A percentile compares a stretch with the other conserved stretches of the same genome.
Evolutionary conservation across 1,140 invertebrate genomes (phyloP).

Genomic region (Diabrotica undecimpunctata): DNA sequence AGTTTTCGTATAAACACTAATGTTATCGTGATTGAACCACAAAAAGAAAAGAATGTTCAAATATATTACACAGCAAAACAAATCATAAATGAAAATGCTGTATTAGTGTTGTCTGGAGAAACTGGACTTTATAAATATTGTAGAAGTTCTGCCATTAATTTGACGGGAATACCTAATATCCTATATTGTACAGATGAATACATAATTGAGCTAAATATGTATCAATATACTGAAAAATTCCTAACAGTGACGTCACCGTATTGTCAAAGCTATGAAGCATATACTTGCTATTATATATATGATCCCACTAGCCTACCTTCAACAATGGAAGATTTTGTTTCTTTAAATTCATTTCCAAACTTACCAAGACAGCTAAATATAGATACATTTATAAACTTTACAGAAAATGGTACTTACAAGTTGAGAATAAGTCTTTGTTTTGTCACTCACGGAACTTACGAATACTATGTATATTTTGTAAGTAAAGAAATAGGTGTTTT

Average conservation of each 20-base stretch:
- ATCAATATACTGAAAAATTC: background rate
- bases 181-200: constrained; percentile 7
- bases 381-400: background rate
- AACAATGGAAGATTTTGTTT: constrained; percentile 8
- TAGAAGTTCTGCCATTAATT: constrained; percentile 36
- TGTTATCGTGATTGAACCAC: constrained; percentile 20
- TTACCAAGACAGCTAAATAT: constrained; percentile 12
- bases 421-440: constrained; percentile 21
- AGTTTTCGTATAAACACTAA: constrained; percentile 29
- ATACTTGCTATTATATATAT: constrained; percentile 5
- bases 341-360: background rate
- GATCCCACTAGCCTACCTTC: background rate
- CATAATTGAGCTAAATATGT: background rate
- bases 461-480: constrained; percentile 27
- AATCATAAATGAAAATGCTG: constrained; percentile 25
- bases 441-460: constrained; percentile 8
- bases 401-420: constrained; percentile 22
- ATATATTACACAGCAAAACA: constrained; percentile 30
- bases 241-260: constrained; percentile 1
- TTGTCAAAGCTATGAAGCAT: background rate
- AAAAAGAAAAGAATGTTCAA: constrained; percentile 27
- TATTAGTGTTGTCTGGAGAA: constrained; percentile 44
- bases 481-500: constrained; percentile 39
- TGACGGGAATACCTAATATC: constrained; percentile 35
- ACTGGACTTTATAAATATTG: constrained; percentile 36